Base-by-base conservation (phyloP, 2,888 invertebrate species). In the Meghimatium bilineatum region DNA sequence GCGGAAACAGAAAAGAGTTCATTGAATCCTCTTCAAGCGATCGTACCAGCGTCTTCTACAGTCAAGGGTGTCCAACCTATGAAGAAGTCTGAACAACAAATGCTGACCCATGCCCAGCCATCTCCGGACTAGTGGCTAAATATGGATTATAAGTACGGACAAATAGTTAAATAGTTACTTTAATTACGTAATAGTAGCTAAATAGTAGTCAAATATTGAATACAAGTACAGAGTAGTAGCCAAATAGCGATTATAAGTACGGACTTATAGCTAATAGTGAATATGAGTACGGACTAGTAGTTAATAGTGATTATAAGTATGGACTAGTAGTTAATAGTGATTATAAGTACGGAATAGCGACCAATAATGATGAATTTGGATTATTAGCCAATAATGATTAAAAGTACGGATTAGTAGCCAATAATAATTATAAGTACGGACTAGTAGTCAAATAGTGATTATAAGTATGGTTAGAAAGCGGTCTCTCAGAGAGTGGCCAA, bases 31-130 rank as follows among this genome's bases (percentile, higher is more conserved):
- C 86, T 91, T 14, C 92, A 93, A 86, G 91, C 90, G 90, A 90
- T 89, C 60, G 92, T 94, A 66, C 94, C 94, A 2, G 91, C 92
- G 52, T 91, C 92, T 8, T 90, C 92, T 34, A 90, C 91, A 82
- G 88, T 93, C 23, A 92, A 92, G 82, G 91, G 89, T 79, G 92
- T 94, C 23, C 94, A 94, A 86, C 94, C 94, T 0, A 87, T 89
- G 23, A 86, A 92, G 77, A 92, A 90, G 44, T 84, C 86, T 12
- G 89, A 90, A 20, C 91, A 92, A 84, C 87, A 90, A 12, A 86
- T 90, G 56, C 86, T 90, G 49, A 89, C 91, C 14, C 87, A 90
- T 77, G 89, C 82, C 8, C 26, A 71, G 1, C 52, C 29, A 1
- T 29, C 74, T 34, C 36, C 60, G n/a, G 71, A 29, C 34, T 60